A percentile compares a stretch with the other conserved stretches of the same genome.
Conservation (phyloP, 2,797 vertebrate species). For the Malacoctenus gilli region DNA sequence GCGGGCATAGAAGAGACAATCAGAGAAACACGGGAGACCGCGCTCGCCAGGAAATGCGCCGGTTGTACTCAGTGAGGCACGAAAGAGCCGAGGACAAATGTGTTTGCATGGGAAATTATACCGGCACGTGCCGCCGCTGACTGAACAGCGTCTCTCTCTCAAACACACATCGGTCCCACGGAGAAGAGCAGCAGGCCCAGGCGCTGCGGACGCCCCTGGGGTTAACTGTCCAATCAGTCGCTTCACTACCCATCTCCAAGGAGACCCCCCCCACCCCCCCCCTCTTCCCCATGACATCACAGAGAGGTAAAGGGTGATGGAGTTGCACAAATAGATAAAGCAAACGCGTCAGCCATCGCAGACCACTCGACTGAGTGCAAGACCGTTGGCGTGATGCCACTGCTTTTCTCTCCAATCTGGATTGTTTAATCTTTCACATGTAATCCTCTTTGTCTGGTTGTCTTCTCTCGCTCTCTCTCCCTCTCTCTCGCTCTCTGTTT, state of each 20-base stretch:
- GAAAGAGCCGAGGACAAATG: constrained; percentile 45
- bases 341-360: constrained; percentile 10
- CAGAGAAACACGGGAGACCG: constrained; percentile 1
- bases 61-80: constrained; percentile 49
- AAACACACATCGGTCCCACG: constrained; percentile 61
- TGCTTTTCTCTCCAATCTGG: constrained; percentile 30
- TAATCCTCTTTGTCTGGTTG: constrained; percentile 39
- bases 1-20: constrained; percentile 13
- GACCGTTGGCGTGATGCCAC: constrained; percentile 14
- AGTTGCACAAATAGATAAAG: constrained; percentile 36
- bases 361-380: no score
- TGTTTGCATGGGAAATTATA: constrained; percentile 59
- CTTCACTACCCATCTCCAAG: constrained; percentile 59
- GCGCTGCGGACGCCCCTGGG: constrained; percentile 39
- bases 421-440: constrained; percentile 40
- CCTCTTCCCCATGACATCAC: constrained; percentile 61
- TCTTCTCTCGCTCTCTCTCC: constrained; percentile 5
- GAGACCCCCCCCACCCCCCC: constrained; percentile 46
- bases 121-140: constrained; percentile 16
- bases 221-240: constrained; percentile 72
- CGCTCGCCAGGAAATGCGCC: neutral
- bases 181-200: constrained; percentile 54
- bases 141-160: constrained; percentile 52
- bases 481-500: neutral
- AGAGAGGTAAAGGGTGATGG: constrained; percentile 1